A percentile compares a stretch with the other conserved stretches of the same genome.
These are phyloP conservation scores for Danio rerio DNA, from an alignment of 2,113 vertebrate genomes.

Conservation along the genomic window GRCz12tu NC_133180.1:27224001-27224500, in stretches of 20 bases:
- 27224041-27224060: too few relatives aligned
- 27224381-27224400: slow-evolving; percentile 36
- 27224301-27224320: slow-evolving; percentile 58
- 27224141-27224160: too few relatives aligned
- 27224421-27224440: slow-evolving; percentile 52
- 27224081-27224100: too few relatives aligned
- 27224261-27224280: neutral
- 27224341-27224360: neutral
- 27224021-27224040: too few relatives aligned
- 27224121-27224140: too few relatives aligned
- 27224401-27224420: slow-evolving; percentile 23
- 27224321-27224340: slow-evolving; percentile 33
- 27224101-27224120: too few relatives aligned
- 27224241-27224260: neutral
- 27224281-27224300: neutral
- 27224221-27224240: too few relatives aligned
- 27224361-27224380: slow-evolving; percentile 47
- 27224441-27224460: slow-evolving; percentile 50
- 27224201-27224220: too few relatives aligned
- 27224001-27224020: too few relatives aligned
- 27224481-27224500: slow-evolving; percentile 51
- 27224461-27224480: slow-evolving; percentile 36
- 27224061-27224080: too few relatives aligned
- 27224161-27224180: too few relatives aligned
- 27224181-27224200: too few relatives aligned